Evolutionary conservation across 2,113 vertebrate genomes (phyloP), one percentile per base, ranked within the genome.

Genomic region (Cercocebus atys): DNA sequence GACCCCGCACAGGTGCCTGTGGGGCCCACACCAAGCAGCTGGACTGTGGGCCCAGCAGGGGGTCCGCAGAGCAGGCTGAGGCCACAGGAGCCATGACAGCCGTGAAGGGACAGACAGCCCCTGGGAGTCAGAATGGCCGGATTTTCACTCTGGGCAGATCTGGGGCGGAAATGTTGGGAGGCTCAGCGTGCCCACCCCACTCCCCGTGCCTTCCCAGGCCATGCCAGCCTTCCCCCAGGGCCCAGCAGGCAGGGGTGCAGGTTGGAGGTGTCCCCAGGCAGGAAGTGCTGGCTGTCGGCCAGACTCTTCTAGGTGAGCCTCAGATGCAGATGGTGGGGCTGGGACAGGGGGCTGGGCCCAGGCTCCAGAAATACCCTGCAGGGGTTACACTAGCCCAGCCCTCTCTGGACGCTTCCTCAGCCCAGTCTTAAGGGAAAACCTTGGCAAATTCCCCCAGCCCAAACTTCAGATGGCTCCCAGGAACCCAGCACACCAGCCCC

Each of bases 161-260:
- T 30, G 3, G 68, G 61, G 40, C 25, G 52, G 66, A 66, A 70
- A 32, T 61, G 35, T 32, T 27, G 8, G 68, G 27, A 59, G 70
- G 88, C 6, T 0, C 32, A 38, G 13, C 0, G 0, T 64, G 2
- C 10, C 16, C 50, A 47, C 59, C 23, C 57, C 3, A 32, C 61
- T 12, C 61, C 59, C 0, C 0, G 0, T 1, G 5, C 14, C 17
- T 23, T 70, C 52, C 43, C 18, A 47, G 22, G 8, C n/a, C 32
- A 14, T 30, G 0, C 27, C 35, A 27, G 27, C 13, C 30, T 40
- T 52, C 64, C n/a, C 52, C n/a, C 6, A 22, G 50, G 22, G 22
- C 35, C 80, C 47, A 5, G 13, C 23, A 47, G 12, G 18, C 40
- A 95, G 50, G 1, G 25, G 20, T n/a, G 32, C 38, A 27, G 17